Evolutionary conservation across 2,888 invertebrate species (phyloP), one percentile per base, ranked within the genome.

Genomic region (Kuschelorhynchus macadamiae): DNA sequence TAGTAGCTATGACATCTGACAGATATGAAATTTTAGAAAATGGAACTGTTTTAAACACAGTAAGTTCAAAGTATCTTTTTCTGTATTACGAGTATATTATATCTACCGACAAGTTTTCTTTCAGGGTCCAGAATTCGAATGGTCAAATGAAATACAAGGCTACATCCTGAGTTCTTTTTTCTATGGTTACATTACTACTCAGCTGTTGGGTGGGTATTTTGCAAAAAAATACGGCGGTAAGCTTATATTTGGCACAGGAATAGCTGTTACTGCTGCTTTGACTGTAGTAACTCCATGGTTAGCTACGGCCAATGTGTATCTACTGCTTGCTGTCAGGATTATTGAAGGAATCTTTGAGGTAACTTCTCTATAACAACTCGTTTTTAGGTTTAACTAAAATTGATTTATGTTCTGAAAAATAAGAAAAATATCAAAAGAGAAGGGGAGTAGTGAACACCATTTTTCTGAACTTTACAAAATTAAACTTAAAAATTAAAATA

Each of bases 161-260:
- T 84, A 92, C 53, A 88, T n/a, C n/a, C n/a, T n/a, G n/a, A n/a
- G n/a, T n/a, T n/a, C n/a, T n/a, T n/a, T n/a, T n/a, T n/a, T n/a
- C 96, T 95, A 94, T 79, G 95, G 95, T 0, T 96, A 96, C 82
- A 88, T 95, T 57, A 82, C 92, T 63, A 95, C 95, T 0, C 95
- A 93, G 82, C 84, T 95, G 41, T 87, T 92, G 0, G 95, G 95
- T 0, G 95, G 95, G 46, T 93, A 91, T 88, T 84, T 97, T 50
- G 93, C 94, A 1, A 89, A 91, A 74, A 89, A 89, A 80, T 88
- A 94, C 79, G 97, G 97, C 74, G 96, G 95, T 70, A 94, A 94
- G 85, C 87, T 90, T 74, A n/a, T n/a, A n/a, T n/a, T n/a, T n/a
- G n/a, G n/a, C n/a, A n/a, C n/a, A n/a, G n/a, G n/a, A n/a, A n/a